Base-by-base conservation (phyloP, 23 tunicate genomes). In the Trididemnum clinides region DNA sequence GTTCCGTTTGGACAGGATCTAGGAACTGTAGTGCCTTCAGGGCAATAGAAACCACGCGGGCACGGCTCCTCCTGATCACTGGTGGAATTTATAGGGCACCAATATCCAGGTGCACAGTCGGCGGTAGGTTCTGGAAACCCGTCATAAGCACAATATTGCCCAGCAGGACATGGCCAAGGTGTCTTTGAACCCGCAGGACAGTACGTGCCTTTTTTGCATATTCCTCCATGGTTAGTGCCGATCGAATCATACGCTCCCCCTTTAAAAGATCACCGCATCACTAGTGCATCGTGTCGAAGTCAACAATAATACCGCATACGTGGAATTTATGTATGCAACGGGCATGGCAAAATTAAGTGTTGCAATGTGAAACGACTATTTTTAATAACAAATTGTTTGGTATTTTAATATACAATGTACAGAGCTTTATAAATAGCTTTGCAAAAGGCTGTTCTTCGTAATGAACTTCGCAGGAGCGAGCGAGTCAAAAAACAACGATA, bases 1-100 rank as follows among this genome's bases (percentile, higher is more conserved):
- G 88, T 83, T 22, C 99, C 99, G 51, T 90, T 84, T 1, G 97
- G 97, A 63, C 99, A 96, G 10, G 85, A 82, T 0, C 81, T 80
- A 10, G 78, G 96, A 4, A 50, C 72, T 2, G 88, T 30, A 22
- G 84, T 91, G 12, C 96, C 99, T 64, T 91, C 86, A 23, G 95
- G 93, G 50, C 99, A 96, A 71, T 96, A 96, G 38, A 44, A 50
- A 0, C 96, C 97, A 3, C 19, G 25, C 39, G 82, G 73, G 10
- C 64, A 34, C 28, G 29, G 34, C 26, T 22, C 21, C 4, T 50
- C 28, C 23, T 64, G 37, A 27, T 72, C 34, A 10, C 23, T 37
- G 33, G 80, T 84, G 0, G 96, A 89, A 23, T 38, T 78, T 0
- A 79, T 37, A 0, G 96, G 93, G 66, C 99, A 96, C 35, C 58